Percentiles rank a stretch among this genome's conserved stretches.
Evolutionary conservation across 2,113 vertebrate genomes (phyloP).

Genomic region (Aldabrachelys gigantea): DNA sequence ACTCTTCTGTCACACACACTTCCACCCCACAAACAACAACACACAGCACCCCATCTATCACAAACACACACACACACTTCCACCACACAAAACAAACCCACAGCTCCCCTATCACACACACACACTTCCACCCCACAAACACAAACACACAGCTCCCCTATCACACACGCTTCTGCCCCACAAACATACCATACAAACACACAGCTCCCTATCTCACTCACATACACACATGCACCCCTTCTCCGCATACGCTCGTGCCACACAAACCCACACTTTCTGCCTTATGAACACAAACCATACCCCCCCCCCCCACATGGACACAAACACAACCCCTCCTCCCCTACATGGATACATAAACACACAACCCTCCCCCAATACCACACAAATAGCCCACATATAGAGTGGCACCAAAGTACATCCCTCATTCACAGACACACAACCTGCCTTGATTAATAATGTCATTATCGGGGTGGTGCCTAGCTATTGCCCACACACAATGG

Average conservation of each 20-base stretch:
- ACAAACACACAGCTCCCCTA: background rate
- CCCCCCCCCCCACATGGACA: accelerated
- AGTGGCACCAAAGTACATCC: background rate
- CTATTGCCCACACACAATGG: background rate
- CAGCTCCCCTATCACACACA: background rate
- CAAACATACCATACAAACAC: background rate
- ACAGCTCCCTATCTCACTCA: background rate
- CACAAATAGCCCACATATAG: accelerated
- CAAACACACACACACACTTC: background rate
- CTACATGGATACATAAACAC: accelerated
- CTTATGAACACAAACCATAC: background rate
- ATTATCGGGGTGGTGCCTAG: accelerated
- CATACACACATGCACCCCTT: background rate
- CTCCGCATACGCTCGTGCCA: background rate
- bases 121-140: background rate
- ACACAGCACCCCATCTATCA: background rate
- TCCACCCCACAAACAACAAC: background rate
- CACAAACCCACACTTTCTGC: accelerated
- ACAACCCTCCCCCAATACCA: background rate
- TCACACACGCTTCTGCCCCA: background rate
- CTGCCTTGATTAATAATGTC: too few relatives aligned
- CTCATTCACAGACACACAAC: background rate
- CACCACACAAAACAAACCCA: background rate
- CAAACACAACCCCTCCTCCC: accelerated
- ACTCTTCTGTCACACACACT: background rate